Base-by-base conservation (phyloP, 2,888 invertebrate genomes). In the Ennomos fuscantarius region DNA sequence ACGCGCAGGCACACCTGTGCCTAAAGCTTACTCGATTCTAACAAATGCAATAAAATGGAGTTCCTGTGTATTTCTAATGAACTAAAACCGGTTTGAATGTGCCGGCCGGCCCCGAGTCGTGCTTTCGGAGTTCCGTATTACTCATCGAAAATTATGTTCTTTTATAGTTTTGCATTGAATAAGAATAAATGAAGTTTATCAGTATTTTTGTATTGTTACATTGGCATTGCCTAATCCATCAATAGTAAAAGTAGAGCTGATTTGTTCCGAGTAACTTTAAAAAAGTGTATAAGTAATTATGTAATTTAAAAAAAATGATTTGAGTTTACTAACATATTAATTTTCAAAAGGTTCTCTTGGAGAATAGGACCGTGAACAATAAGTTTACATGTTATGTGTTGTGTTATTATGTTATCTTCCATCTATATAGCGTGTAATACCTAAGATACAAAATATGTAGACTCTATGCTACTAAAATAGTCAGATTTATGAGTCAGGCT, bases 1-100 rank as follows among this genome's bases (percentile, higher is more conserved):
- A 52, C 56, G 46, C 56, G 46, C 56, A 56, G 42, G 31, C 55
- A 50, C 53, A 58, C 57, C 53, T 59, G 57, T 49, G 53, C 45
- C 58, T 40, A 41, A 59, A 54, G 40, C 53, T 53, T 54, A 44
- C 49, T 44, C 36, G 36, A 32, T 53, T 59, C 49, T 59, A 59
- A 53, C 57, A 53, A 59, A 59, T 59, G 58, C 58, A 59, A 59
- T 59, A 59, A 59, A 59, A 59, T 59, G 58, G 58, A 59, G 58
- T 59, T 59, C 58, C 58, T 59, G 58, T 59, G 58, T 59, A 46
- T 59, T 59, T 53, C 45, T 59, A 59, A 59, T 59, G 58, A 59
- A 59, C 49, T 53, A 45, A 54, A 59, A 59, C 58, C 58, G 53
- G 58, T 59, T 59, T 50, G 49, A 54, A 54, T 53, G 53, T 50